These are phyloP conservation scores for Antheraea pernyi DNA, from an alignment of 1,140 invertebrate genomes.

Conservation along the genomic window DNA sequence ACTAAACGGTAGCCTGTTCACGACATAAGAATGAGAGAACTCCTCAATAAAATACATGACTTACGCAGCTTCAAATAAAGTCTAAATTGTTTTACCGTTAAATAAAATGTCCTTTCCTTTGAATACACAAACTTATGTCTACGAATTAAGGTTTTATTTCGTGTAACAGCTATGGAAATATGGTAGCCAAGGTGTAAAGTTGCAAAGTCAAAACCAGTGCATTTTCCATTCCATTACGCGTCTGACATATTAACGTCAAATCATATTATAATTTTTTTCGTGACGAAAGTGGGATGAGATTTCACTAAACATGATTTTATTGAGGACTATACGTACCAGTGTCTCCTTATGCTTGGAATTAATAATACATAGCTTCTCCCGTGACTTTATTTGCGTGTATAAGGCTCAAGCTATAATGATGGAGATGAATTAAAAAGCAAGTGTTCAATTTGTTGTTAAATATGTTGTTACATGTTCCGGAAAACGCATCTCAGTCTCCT, in stretches of 20 bases:
- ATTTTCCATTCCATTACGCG: slow-evolving; percentile 70
- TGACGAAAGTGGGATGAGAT: slow-evolving; percentile 37
- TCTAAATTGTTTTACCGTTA: neutral
- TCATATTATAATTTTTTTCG: slow-evolving; percentile 46
- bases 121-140: neutral
- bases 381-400: too few species aligned
- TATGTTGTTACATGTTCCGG: too few species aligned
- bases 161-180: neutral
- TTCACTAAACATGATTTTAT: slow-evolving; percentile 13
- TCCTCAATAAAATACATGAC: slow-evolving; percentile 29
- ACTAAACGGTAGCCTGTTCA: slow-evolving; percentile 67
- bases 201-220: slow-evolving; percentile 63
- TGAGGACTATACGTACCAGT: neutral
- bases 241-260: slow-evolving; percentile 67
- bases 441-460: too few species aligned
- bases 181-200: slow-evolving; percentile 40
- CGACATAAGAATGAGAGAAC: slow-evolving; percentile 41
- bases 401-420: too few species aligned
- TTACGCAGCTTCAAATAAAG: slow-evolving; percentile 19
- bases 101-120: neutral
- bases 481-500: too few species aligned
- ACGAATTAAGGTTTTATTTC: neutral
- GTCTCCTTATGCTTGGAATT: neutral
- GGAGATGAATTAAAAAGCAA: too few species aligned
- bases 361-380: too few species aligned